Evolutionary conservation across 2,113 vertebrate species (phyloP).

Genomic region (Equus przewalskii): DNA sequence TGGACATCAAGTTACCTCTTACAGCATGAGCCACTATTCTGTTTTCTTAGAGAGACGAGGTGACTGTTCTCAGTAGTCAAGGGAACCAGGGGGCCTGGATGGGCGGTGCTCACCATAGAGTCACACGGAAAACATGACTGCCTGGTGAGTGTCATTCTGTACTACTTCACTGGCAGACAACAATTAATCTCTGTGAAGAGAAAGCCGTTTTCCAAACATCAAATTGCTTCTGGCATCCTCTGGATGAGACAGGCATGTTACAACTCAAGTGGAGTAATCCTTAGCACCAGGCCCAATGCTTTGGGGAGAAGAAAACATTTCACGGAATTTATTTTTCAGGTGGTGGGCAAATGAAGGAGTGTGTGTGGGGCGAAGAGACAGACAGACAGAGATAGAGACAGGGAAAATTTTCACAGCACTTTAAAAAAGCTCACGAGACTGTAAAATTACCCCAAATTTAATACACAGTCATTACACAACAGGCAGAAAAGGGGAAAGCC

Average conservation of each 20-base stretch:
- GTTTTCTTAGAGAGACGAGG: not conserved
- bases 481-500: not conserved
- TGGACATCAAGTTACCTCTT: not conserved
- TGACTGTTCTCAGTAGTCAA: not conserved
- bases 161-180: not conserved
- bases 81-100: not conserved
- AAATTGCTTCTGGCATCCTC: not conserved
- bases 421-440: not conserved
- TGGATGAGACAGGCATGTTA: not conserved
- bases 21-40: not conserved
- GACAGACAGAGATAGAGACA: not conserved
- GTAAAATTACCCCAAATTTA: not conserved
- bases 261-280: not conserved
- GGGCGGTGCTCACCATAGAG: not conserved
- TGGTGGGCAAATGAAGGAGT: not conserved
- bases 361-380: not conserved
- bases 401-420: not conserved
- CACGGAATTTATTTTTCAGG: constrained; percentile 24
- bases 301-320: constrained; percentile 1
- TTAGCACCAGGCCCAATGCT: not conserved
- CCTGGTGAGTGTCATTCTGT: not conserved
- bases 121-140: not conserved
- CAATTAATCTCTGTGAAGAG: not conserved
- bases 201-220: not conserved
- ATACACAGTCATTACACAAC: not conserved